Conservation (phyloP, 1,140 invertebrate species). For the Ridgeia piscesae region DNA sequence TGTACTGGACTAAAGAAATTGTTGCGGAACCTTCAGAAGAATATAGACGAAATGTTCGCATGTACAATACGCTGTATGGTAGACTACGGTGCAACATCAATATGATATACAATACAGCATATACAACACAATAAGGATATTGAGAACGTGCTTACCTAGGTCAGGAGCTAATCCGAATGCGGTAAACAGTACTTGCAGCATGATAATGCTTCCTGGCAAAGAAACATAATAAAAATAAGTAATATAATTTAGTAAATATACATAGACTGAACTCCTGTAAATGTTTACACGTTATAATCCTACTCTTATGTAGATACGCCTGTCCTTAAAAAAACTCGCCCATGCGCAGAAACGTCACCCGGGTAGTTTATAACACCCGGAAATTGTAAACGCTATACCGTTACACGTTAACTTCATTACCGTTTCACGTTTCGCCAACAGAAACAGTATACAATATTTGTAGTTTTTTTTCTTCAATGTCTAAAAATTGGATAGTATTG, state of each 20-base stretch:
- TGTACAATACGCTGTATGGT: background rate
- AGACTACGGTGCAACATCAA: background rate
- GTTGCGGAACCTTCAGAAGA: background rate
- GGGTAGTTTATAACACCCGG: no score
- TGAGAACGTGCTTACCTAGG: background rate
- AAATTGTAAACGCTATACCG: no score
- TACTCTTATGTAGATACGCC: no score
- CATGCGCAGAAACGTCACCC: no score
- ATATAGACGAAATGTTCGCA: background rate
- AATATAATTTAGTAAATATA: background rate
- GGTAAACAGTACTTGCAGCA: background rate
- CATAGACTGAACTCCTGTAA: background rate
- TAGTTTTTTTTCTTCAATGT: background rate
- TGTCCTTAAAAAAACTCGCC: no score
- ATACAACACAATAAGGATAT: background rate
- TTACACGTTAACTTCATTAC: background rate
- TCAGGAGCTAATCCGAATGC: background rate
- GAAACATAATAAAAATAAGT: background rate
- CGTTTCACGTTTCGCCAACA: background rate
- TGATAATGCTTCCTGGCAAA: background rate
- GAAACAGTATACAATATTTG: background rate
- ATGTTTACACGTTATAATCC: background rate
- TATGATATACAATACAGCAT: background rate
- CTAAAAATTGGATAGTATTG: background rate
- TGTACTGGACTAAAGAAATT: background rate